phyloP scores from a whole-genome alignment of 1,140 invertebrate species.

The Rhyzopertha dominica region DNA sequence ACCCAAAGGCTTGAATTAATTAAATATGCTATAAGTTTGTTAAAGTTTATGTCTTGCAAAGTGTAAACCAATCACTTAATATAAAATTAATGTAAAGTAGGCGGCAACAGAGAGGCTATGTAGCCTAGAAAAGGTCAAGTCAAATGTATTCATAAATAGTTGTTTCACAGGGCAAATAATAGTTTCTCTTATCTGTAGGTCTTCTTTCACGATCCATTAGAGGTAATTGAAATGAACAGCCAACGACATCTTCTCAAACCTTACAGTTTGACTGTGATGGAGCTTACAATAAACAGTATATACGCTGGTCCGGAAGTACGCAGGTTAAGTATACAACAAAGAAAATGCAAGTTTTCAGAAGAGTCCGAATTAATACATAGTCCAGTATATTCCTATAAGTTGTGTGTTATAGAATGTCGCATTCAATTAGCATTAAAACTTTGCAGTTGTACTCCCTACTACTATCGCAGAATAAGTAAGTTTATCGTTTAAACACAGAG shows the following conservation, averaged over 20 bases:
- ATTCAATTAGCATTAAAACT: conserved; percentile 51
- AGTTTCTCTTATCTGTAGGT: conserved; percentile 12
- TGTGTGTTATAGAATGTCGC: conserved; percentile 59
- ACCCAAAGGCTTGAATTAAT: too few relatives aligned
- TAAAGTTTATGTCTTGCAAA: too few relatives aligned
- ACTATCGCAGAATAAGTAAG: conserved; percentile 49
- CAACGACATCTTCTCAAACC: background rate
- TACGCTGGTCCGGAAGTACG: too few relatives aligned
- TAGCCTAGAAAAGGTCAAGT: too few relatives aligned
- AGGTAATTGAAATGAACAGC: conserved; percentile 14
- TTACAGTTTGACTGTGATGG: background rate
- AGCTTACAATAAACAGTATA: too few relatives aligned
- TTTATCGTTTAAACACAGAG: too few relatives aligned
- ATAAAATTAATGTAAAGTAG: too few relatives aligned
- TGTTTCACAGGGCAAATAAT: too few relatives aligned
- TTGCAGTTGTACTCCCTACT: conserved; percentile 59
- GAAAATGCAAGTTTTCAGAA: conserved; percentile 20
- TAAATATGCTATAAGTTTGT: too few relatives aligned
- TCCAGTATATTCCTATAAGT: conserved; percentile 56
- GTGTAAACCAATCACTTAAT: too few relatives aligned
- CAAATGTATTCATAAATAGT: too few relatives aligned
- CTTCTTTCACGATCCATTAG: conserved; percentile 15
- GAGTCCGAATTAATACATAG: conserved; percentile 48
- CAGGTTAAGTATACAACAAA: conserved; percentile 14
- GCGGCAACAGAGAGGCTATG: too few relatives aligned